These are phyloP conservation scores for Clunio marinus DNA, from an alignment of 2,888 invertebrate species.

Conservation along the genomic window DNA sequence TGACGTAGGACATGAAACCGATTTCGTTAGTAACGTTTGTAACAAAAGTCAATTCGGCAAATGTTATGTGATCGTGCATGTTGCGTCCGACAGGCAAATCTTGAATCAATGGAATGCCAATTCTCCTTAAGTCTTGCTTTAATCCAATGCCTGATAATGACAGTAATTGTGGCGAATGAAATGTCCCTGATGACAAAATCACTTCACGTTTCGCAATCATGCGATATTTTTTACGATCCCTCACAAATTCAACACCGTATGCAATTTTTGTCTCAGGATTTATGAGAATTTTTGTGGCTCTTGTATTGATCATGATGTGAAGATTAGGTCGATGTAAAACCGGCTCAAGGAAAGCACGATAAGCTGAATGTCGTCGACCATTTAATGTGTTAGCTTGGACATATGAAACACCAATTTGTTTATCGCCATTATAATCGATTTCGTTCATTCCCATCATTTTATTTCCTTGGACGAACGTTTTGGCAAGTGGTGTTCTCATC, in stretches of 20 bases:
- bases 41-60: conserved; percentile 54
- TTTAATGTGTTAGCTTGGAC: conserved; percentile 54
- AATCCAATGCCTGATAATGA: conserved; percentile 60
- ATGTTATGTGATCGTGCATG: conserved; percentile 56
- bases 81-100: conserved; percentile 55
- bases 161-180: conserved; percentile 60
- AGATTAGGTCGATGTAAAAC: conserved; percentile 53
- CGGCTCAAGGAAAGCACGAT: conserved; percentile 54
- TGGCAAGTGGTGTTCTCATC: conserved; percentile 52
- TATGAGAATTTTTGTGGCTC: conserved; percentile 53
- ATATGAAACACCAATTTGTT: conserved; percentile 54
- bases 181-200: conserved; percentile 61
- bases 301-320: conserved; percentile 53
- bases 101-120: conserved; percentile 49
- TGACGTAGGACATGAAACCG: conserved; percentile 33
- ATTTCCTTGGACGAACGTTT: conserved; percentile 59
- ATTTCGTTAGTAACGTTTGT: conserved; percentile 44
- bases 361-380: conserved; percentile 53
- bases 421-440: conserved; percentile 47
- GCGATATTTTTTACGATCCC: conserved; percentile 44
- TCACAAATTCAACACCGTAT: conserved; percentile 52
- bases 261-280: conserved; percentile 49
- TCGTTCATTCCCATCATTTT: conserved; percentile 53
- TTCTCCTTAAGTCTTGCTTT: conserved; percentile 48
- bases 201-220: conserved; percentile 56